Conservation (phyloP, 2,797 vertebrate genomes). For the Oceanodroma leucorhoa region DNA sequence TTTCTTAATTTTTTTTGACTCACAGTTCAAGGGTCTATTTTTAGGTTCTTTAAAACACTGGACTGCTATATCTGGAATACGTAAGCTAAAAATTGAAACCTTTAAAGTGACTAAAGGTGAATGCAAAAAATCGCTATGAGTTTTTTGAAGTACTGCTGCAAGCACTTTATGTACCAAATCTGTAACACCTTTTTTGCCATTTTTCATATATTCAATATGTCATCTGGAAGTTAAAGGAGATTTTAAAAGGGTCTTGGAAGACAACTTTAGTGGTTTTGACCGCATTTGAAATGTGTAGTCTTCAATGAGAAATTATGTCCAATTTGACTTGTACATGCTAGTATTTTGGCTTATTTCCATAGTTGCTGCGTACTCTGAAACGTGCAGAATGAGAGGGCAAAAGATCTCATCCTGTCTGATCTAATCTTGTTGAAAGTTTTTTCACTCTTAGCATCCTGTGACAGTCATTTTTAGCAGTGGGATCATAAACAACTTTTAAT, state of each 20-base stretch:
- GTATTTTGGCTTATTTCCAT: background rate
- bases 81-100: background rate
- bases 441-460: slow-evolving; percentile 18
- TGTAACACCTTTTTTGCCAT: background rate
- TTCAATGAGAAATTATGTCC: background rate
- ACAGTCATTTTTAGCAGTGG: slow-evolving; percentile 10
- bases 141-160: background rate
- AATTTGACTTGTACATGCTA: background rate
- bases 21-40: background rate
- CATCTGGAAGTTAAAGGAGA: background rate
- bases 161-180: background rate
- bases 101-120: background rate
- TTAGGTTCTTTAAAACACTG: background rate
- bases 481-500: background rate
- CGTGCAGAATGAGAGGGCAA: background rate
- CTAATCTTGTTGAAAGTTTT: background rate
- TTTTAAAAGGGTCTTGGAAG: background rate
- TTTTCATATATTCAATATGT: background rate
- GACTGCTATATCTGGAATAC: background rate
- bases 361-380: background rate
- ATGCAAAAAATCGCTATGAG: background rate
- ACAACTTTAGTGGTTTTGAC: background rate
- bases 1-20: background rate
- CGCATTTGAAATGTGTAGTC: background rate
- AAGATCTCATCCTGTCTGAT: slow-evolving; percentile 13